Conservation (phyloP, 2,888 invertebrate genomes). For the Leucozona laternaria region DNA sequence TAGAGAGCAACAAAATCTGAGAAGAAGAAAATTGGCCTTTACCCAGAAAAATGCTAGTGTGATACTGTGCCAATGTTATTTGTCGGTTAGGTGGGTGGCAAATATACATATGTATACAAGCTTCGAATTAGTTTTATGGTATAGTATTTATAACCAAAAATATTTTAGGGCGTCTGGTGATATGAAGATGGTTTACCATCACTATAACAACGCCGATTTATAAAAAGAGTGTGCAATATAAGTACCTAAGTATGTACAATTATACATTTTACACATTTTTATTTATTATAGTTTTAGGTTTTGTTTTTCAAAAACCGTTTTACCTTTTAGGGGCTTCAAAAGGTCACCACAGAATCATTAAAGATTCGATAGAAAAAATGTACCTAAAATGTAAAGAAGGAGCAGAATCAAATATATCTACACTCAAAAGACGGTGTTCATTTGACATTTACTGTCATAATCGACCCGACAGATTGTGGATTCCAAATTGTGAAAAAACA, state of each 20-base stretch:
- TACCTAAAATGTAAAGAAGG: neutral
- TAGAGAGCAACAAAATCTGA: neutral
- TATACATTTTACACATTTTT: neutral
- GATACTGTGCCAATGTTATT: slow-evolving; percentile 30
- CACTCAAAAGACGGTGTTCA: too few species aligned
- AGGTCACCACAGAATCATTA: neutral
- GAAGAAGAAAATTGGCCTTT: slow-evolving; percentile 32
- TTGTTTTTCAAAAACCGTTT: neutral
- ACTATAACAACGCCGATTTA: neutral
- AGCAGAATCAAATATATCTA: too few species aligned
- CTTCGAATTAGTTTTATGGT: neutral
- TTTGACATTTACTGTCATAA: too few species aligned
- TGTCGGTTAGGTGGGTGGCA: slow-evolving; percentile 2
- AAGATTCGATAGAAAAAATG: too few species aligned
- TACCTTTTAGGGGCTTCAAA: neutral
- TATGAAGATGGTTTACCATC: neutral
- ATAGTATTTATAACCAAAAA: neutral
- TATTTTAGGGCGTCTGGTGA: neutral
- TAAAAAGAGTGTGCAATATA: neutral
- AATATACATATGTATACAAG: neutral
- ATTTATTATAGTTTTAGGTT: neutral
- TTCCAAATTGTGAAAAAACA: too few species aligned
- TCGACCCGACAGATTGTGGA: too few species aligned
- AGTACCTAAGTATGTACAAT: neutral
- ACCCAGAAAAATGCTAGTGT: slow-evolving; percentile 53